These are phyloP conservation scores for Habropoda laboriosa DNA, from an alignment of 1,140 invertebrate genomes.

Conservation along the genomic window DNA sequence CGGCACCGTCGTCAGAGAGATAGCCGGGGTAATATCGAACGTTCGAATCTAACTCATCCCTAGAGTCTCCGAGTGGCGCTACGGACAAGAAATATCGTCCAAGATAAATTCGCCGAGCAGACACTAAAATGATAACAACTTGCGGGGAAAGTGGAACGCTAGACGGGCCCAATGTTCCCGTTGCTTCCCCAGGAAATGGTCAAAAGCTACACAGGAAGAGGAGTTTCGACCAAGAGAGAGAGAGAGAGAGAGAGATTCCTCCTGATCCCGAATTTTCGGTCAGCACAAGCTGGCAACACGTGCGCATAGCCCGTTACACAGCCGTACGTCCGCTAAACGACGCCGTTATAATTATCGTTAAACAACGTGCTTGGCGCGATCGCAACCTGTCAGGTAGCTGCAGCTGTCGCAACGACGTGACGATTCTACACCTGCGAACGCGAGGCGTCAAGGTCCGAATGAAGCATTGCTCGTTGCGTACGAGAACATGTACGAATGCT, in stretches of 20 bases:
- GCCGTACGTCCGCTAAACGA: conserved; percentile 42
- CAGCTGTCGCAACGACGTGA: conserved; percentile 59
- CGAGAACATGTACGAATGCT: neutral
- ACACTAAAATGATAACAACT: conserved; percentile 29
- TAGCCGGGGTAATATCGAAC: conserved; percentile 26
- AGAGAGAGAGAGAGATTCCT: neutral
- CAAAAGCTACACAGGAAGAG: too few species aligned
- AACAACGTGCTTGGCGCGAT: conserved; percentile 59
- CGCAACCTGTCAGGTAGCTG: conserved; percentile 52
- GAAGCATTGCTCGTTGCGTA: conserved; percentile 51
- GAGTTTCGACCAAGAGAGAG: too few species aligned
- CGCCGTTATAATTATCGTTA: conserved; percentile 60
- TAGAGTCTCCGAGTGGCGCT: neutral
- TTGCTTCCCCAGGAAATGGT: neutral
- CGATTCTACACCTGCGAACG: conserved; percentile 52
- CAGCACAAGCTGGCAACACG: neutral
- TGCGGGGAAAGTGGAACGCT: conserved; percentile 15
- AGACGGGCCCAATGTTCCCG: neutral
- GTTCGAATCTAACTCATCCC: conserved; percentile 39
- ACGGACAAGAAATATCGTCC: conserved; percentile 10
- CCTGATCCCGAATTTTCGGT: neutral
- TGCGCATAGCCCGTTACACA: conserved; percentile 14
- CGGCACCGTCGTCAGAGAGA: conserved; percentile 1
- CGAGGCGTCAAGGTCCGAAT: conserved; percentile 36
- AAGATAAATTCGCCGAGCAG: conserved; percentile 32